Evolutionary conservation across 2,888 invertebrate species (phyloP).

Genomic region (Empis livida): DNA sequence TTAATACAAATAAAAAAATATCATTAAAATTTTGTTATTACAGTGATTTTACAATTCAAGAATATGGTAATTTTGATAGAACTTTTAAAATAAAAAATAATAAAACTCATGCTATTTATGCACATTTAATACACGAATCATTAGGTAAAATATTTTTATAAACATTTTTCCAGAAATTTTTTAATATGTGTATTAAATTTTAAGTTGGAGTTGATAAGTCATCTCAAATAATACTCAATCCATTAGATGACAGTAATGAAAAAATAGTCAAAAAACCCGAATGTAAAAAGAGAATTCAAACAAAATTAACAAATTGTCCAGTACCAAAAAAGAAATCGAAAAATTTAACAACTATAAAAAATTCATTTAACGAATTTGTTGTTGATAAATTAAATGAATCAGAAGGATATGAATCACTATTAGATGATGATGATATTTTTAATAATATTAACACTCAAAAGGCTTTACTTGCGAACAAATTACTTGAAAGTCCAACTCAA

Average conservation of each 20-base stretch:
- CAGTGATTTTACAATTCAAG: conserved; percentile 32
- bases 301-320: conserved; percentile 1
- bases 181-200: conserved; percentile 1
- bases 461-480: too few relatives aligned
- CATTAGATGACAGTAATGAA: not conserved
- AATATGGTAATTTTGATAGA: conserved; percentile 36
- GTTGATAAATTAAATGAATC: not conserved
- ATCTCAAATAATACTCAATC: conserved; percentile 10
- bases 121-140: conserved; percentile 45
- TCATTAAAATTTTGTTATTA: not conserved
- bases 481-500: too few relatives aligned
- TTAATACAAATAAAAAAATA: not conserved
- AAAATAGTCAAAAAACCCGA: not conserved
- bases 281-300: conserved; percentile 8
- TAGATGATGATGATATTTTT: not conserved
- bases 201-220: conserved; percentile 15
- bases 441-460: not conserved
- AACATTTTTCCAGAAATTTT: not conserved
- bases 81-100: conserved; percentile 35
- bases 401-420: not conserved
- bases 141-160: conserved; percentile 36
- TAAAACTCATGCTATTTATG: conserved; percentile 37
- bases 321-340: not conserved
- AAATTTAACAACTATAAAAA: conserved; percentile 1
- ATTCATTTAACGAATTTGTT: conserved; percentile 6